These are phyloP conservation scores for Cataglyphis cursor DNA, from an alignment of 2,888 invertebrate genomes.

Conservation along the genomic window DNA sequence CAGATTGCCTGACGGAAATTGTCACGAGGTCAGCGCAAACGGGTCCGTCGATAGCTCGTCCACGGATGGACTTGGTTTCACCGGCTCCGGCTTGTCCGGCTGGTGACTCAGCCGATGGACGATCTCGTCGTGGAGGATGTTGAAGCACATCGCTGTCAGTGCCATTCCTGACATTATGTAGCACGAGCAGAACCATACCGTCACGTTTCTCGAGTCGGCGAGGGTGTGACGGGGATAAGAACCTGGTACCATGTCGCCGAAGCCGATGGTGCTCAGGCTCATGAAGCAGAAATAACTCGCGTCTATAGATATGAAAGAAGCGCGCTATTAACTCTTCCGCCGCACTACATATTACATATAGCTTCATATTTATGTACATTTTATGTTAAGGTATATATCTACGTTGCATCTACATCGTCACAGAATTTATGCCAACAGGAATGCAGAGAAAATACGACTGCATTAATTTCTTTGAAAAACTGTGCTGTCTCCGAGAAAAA, in stretches of 20 bases:
- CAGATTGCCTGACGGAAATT: constrained; percentile 88
- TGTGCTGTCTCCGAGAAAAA: neutral
- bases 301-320: constrained; percentile 81
- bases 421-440: constrained; percentile 12
- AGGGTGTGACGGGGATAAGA: constrained; percentile 88
- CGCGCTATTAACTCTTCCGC: constrained; percentile 29
- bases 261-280: constrained; percentile 97
- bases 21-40: constrained; percentile 92
- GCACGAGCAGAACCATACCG: constrained; percentile 95
- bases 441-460: neutral
- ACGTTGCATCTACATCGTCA: neutral
- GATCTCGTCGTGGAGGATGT: constrained; percentile 95
- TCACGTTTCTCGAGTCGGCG: constrained; percentile 89
- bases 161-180: constrained; percentile 96
- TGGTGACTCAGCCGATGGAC: constrained; percentile 93
- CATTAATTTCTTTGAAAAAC: neutral
- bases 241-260: constrained; percentile 95
- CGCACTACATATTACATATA: neutral
- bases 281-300: constrained; percentile 96
- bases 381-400: neutral
- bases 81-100: constrained; percentile 88
- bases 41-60: constrained; percentile 90
- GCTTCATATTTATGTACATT: constrained; percentile 7
- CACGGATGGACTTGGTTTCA: constrained; percentile 90
- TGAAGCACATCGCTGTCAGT: constrained; percentile 96